Base-by-base conservation (phyloP, 2,797 vertebrate species). In the Paratrypauchen microcephalus region DNA sequence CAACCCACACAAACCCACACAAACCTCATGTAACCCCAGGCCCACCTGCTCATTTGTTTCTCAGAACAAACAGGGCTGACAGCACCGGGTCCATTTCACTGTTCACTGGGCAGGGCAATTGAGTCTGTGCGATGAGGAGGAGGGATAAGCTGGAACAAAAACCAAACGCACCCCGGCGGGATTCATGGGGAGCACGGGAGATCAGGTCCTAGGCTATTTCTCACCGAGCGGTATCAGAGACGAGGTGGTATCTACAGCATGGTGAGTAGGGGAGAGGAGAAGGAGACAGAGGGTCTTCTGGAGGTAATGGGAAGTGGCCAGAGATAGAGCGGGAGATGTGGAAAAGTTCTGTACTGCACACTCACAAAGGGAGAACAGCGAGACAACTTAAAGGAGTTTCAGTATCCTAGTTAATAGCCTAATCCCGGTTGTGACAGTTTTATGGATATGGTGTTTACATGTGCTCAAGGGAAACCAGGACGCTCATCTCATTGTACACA, bases 1-100 rank as follows among this genome's bases (percentile, higher is more conserved):
- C 32, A 9, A 36, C 1, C 84, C 81, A 83, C 83, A 9, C 32
- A 9, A 36, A 9, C 84, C 81, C 82, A 6, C 83, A 71, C 80
- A 83, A 82, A 41, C 39, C 39, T 4, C 39, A 15, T 12, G 39
- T 41, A 41, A 41, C 39, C 39, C 39, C 12, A 4, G 41, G 4
- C 41, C 89, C 88, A 89, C 90, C 88, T 90, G 89, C 90, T 91
- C 89, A 90, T 92, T 91, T 88, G 89, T 92, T 91, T 90, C 84
- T 83, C 80, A 84, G 86, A 91, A 89, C 89, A 90, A 91, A 90
- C 85, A 89, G 85, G 90, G 89, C 88, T 91, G 89, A 92, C 88
- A 89, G 87, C 87, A 78, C 85, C 87, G 76, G 81, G 88, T 89
- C 91, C 87, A 92, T 92, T 92, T 92, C 91, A 92, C 89, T 89